Evolutionary conservation across 2,113 vertebrate genomes (phyloP).

Genomic region (Ptilonorhynchus violaceus): DNA sequence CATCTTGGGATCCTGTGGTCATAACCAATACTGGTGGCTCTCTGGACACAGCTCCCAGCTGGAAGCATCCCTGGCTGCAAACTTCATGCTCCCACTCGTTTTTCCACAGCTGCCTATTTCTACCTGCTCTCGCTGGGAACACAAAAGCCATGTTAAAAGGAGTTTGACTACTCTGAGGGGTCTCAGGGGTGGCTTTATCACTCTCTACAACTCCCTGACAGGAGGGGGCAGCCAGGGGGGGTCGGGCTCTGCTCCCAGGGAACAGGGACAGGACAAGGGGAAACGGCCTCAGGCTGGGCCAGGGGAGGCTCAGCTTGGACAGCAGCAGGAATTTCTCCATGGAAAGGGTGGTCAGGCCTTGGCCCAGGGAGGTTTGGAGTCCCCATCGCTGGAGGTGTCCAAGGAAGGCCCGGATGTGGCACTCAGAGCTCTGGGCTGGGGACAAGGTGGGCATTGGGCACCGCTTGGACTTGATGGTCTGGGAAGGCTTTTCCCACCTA

Average conservation of each 20-base stretch:
- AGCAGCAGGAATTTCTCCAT: neutral
- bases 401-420: neutral
- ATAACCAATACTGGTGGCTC: neutral
- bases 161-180: neutral
- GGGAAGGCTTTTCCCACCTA: rapidly evolving
- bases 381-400: neutral
- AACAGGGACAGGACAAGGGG: neutral
- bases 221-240: neutral
- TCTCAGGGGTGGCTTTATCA: too few species aligned
- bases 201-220: neutral
- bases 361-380: neutral
- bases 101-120: neutral
- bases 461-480: rapidly evolving
- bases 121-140: neutral
- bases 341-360: neutral
- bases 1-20: neutral
- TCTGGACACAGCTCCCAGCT: rapidly evolving
- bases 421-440: neutral
- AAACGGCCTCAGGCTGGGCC: neutral
- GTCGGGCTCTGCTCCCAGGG: rapidly evolving
- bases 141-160: rapidly evolving
- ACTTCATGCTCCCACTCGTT: rapidly evolving
- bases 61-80: neutral
- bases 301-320: neutral
- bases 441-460: neutral